A percentile compares a stretch with the other conserved stretches of the same genome.
Evolutionary conservation across 2,113 vertebrate genomes (phyloP).

Genomic region (Laterallus jamaicensis): DNA sequence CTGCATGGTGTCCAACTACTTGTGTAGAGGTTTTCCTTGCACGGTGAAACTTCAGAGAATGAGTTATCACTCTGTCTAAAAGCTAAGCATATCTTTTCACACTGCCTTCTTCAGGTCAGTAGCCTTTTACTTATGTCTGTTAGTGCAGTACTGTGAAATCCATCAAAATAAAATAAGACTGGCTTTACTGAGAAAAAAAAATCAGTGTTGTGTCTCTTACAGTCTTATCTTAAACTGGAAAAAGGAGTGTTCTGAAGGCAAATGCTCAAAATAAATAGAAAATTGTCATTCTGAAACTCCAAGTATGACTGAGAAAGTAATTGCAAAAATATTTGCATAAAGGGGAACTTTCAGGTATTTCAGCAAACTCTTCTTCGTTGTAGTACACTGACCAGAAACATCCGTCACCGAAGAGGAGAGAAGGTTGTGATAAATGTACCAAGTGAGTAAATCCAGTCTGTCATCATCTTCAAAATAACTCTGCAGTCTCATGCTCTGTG

Average conservation of each 20-base stretch:
- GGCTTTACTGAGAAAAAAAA: neutral
- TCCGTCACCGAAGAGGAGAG: slow-evolving; percentile 92
- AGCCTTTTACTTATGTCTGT: neutral
- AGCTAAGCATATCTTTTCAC: neutral
- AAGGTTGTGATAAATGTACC: slow-evolving; percentile 98
- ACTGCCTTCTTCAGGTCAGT: neutral
- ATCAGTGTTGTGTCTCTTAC: neutral
- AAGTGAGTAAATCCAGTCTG: slow-evolving; percentile 78
- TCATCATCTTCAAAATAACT: neutral
- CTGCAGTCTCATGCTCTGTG: neutral
- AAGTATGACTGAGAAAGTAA: neutral
- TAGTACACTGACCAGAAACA: slow-evolving; percentile 95
- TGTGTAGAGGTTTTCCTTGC: neutral
- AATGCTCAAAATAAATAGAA: neutral
- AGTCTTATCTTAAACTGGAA: neutral
- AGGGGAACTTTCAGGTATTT: neutral
- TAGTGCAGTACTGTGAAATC: neutral
- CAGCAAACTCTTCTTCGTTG: slow-evolving; percentile 18
- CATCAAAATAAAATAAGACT: neutral
- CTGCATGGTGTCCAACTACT: neutral
- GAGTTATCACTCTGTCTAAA: neutral
- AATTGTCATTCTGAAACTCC: neutral
- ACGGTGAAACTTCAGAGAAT: neutral
- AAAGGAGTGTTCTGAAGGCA: neutral
- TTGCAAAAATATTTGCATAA: neutral